phyloP scores from a whole-genome alignment of 2,797 vertebrate genomes.

The Linurgus olivaceus region DNA sequence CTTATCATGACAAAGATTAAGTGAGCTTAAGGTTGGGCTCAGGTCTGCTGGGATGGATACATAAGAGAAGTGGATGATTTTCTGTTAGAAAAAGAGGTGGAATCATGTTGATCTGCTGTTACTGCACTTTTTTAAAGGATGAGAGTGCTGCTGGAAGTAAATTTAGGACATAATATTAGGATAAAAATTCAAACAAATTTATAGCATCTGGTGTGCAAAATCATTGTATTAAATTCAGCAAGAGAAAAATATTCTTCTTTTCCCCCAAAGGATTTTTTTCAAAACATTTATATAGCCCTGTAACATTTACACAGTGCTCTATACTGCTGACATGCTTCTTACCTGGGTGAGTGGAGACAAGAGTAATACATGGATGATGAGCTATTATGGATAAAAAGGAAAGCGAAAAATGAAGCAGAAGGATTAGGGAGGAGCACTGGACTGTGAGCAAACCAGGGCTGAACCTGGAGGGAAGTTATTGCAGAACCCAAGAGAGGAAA shows the following conservation, averaged over 20 bases:
- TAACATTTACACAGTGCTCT: neutral
- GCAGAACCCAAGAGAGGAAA: neutral
- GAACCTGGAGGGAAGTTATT: neutral
- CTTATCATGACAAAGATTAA: neutral
- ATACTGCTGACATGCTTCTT: neutral
- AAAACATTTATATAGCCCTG: neutral
- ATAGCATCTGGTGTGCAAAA: neutral
- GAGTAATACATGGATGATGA: neutral
- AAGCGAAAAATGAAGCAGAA: neutral
- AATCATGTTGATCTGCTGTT: neutral
- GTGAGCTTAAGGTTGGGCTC: neutral
- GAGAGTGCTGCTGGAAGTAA: neutral
- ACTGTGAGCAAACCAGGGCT: neutral
- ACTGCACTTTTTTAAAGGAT: neutral
- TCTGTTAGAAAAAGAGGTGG: neutral
- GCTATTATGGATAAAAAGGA: neutral
- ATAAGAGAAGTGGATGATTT: neutral
- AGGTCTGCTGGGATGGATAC: neutral
- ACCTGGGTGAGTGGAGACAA: neutral
- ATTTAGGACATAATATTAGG: neutral
- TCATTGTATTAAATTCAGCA: neutral
- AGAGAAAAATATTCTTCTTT: neutral
- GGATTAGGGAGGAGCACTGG: neutral
- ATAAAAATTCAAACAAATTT: neutral
- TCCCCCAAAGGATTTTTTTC: neutral